Conservation (phyloP, 2,888 invertebrate genomes). For the Autographa pulchrina region DNA sequence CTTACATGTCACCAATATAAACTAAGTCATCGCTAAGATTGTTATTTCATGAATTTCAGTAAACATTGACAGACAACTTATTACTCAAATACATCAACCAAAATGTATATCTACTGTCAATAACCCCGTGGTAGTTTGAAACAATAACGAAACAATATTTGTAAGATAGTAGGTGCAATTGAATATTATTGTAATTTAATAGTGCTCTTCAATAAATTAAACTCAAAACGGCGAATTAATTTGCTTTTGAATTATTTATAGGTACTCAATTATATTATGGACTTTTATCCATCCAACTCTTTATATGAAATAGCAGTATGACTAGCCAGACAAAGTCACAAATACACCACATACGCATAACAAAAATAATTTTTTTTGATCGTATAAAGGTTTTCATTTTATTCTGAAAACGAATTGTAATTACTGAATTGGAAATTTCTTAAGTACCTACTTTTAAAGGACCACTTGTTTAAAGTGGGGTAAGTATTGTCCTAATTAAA, state of each 20-base stretch:
- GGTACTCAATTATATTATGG: not conserved
- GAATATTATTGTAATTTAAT: too few species aligned
- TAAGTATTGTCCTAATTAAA: too few species aligned
- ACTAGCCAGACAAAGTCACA: not conserved
- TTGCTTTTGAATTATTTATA: not conserved
- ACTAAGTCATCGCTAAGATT: not conserved
- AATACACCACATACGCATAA: not conserved
- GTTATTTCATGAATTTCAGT: not conserved
- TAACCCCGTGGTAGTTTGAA: not conserved
- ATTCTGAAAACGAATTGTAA: not conserved
- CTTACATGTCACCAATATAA: slow-evolving; percentile 1
- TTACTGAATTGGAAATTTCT: not conserved
- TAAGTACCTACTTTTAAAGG: too few species aligned
- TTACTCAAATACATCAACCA: not conserved
- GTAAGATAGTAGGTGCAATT: not conserved
- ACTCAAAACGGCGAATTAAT: not conserved
- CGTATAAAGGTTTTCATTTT: too few species aligned
- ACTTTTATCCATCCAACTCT: not conserved
- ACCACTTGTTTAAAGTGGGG: too few species aligned
- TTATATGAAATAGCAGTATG: not conserved
- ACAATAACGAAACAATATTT: not conserved
- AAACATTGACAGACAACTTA: not conserved
- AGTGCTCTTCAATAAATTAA: too few species aligned
- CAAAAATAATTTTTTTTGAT: too few species aligned
- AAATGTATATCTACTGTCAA: not conserved